phyloP scores from a whole-genome alignment of 2,797 vertebrate genomes.

The Microcaecilia unicolor region DNA sequence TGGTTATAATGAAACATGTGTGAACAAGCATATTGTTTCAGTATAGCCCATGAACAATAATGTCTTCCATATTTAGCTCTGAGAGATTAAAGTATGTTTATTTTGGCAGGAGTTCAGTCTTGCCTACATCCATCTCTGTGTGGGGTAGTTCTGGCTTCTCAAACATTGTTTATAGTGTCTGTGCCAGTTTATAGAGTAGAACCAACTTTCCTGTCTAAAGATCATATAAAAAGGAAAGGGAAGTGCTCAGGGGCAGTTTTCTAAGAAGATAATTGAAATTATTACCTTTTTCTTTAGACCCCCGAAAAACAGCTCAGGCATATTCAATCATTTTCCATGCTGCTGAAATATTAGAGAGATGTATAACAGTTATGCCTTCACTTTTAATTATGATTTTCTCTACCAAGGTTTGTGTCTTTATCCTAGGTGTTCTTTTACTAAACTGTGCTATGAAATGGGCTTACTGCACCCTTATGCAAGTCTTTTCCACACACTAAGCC shows the following conservation, averaged over 20 bases:
- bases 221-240: conserved; percentile 28
- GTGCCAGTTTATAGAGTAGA: conserved; percentile 32
- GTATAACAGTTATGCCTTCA: conserved; percentile 41
- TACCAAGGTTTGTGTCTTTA: no score
- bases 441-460: no score
- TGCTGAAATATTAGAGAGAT: conserved; percentile 49
- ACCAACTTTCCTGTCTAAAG: conserved; percentile 4
- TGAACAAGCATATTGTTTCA: conserved; percentile 16
- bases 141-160: conserved; percentile 22
- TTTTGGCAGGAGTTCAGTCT: conserved; percentile 30
- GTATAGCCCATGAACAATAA: conserved; percentile 17
- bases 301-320: no score
- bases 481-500: no score
- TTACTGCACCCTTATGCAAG: no score
- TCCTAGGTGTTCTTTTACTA: no score
- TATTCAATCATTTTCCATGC: no score
- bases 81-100: conserved; percentile 22
- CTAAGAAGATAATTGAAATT: conserved; percentile 51
- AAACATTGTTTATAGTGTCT: conserved; percentile 26
- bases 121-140: conserved; percentile 13
- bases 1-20: no score
- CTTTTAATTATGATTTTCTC: conserved; percentile 51
- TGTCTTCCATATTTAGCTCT: conserved; percentile 17
- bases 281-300: no score
- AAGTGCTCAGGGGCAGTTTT: conserved; percentile 45